Base-by-base conservation (phyloP, 2,888 invertebrate genomes). In the Hydroisotoma schaefferi region DNA sequence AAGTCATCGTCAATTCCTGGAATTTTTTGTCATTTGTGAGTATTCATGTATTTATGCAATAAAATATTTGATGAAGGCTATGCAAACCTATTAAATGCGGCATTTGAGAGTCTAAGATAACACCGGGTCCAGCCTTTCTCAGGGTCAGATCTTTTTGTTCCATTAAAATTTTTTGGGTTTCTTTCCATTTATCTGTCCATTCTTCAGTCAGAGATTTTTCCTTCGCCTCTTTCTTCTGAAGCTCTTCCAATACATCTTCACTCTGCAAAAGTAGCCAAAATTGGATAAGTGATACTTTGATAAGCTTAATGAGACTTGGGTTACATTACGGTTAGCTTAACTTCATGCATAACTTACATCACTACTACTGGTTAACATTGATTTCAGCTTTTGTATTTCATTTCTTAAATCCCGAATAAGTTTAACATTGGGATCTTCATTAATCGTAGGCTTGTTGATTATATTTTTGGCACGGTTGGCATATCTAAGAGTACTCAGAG, bases 161-260 rank as follows among this genome's bases (percentile, higher is more conserved):
- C 75, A 90, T 86, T 33, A 91, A 78, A 71, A 92, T 92, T 72
- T 87, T 87, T 75, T 92, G 91, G 0, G 92, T 90, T 75, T 90
- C 90, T 52, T 89, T 83, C 94, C 94, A 94, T 76, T 93, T 93
- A 76, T 92, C 90, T 12, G 90, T 87, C 93, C 93, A 94, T 75
- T 90, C 89, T 78, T 92, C 91, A 0, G 92, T 93, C 61, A 94
- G 73, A 67, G 81, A 59, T 85, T 88, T 77, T 87, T 91, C 79
- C 75, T 90, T 88, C 0, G 91, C 92, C 77, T 94, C 92, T 75
- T 91, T 94, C 75, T 90, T 87, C 72, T 91, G 90, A 2, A 94
- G 82, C 69, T 89, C 88, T 33, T 90, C 91, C 55, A 93, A 78
- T 65, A 91, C 85, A 57, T 67, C 65, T 18, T 75, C 75, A 40